Percentiles rank a stretch among this genome's conserved stretches.
Evolutionary conservation across 2,888 invertebrate species (phyloP).

Genomic region (Neelides folsomi): DNA sequence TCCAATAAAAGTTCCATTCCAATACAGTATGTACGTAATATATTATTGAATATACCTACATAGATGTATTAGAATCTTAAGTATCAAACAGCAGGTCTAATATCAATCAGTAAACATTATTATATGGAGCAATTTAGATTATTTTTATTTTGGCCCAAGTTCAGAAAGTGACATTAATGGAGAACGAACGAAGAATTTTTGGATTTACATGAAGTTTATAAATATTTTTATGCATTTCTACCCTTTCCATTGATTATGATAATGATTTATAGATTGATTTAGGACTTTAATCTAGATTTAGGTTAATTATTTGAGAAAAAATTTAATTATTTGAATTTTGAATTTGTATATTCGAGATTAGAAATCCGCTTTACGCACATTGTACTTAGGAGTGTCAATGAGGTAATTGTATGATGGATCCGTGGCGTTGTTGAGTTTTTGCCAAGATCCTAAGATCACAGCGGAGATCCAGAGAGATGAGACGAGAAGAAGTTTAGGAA

Average conservation of each 20-base stretch:
- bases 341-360: slow-evolving; percentile 1
- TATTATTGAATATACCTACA: no score
- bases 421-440: slow-evolving; percentile 69
- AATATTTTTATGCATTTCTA: slow-evolving; percentile 7
- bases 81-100: no score
- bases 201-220: neutral
- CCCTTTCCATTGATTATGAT: no score
- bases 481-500: slow-evolving; percentile 77
- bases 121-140: no score
- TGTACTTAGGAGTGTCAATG: slow-evolving; percentile 67
- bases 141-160: no score
- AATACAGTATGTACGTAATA: no score
- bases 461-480: slow-evolving; percentile 75
- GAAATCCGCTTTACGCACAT: slow-evolving; percentile 45
- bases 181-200: no score
- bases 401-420: slow-evolving; percentile 89
- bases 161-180: no score
- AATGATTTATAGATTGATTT: slow-evolving; percentile 7
- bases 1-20: no score
- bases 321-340: neutral
- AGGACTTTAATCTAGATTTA: slow-evolving; percentile 3
- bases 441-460: slow-evolving; percentile 74
- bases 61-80: no score
- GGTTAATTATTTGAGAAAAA: neutral
- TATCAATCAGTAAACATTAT: no score